Base-by-base conservation (phyloP, 2,113 vertebrate species). In the Danionella cerebrum region DNA sequence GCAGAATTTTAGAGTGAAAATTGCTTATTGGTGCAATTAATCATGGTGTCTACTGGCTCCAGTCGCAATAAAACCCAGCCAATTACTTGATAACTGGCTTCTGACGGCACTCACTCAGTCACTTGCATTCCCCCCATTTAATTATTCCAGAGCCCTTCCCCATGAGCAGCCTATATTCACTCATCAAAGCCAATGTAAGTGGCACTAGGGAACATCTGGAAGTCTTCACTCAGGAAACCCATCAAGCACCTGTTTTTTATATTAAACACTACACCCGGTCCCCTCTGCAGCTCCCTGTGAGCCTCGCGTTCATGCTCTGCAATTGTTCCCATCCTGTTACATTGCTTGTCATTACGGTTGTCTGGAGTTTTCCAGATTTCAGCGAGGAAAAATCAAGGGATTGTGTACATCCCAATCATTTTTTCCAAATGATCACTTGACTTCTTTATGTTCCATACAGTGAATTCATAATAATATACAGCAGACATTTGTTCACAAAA, bases 21-120 rank as follows among this genome's bases (percentile, higher is more conserved):
- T 62, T 54, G 48, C 67, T 64, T 70, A 76, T 73, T 77, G 67
- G 63, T 44, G 24, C 57, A 77, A 73, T 73, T 76, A 76, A 73
- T 73, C 66, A 67, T 41, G 54, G 24, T 50, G 47, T 77, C 55
- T 67, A 67, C 51, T 73, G 71, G 67, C 71, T 63, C 67, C 75
- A 73, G 71, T 64, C 44, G 62, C 63, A 70, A 77, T 77, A 77
- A 73, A 73, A 69, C 63, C 35, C 51, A 58, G 57, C 51, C 63
- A 73, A 70, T 77, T 77, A 73, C 67, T 70, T 70, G 67, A 73
- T 64, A 65, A 58, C 38, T 69, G 19, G 33, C 21, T 25, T 25
- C 51, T 51, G 24, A 36, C n/a, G 24, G 31, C 9, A 67, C 16
- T 58, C 60, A 60, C 55, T 64, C 71, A 63, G 57, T 68, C 63